Evolutionary conservation across 2,888 invertebrate genomes (phyloP).

Genomic region (Troglohyphantes excavatus): DNA sequence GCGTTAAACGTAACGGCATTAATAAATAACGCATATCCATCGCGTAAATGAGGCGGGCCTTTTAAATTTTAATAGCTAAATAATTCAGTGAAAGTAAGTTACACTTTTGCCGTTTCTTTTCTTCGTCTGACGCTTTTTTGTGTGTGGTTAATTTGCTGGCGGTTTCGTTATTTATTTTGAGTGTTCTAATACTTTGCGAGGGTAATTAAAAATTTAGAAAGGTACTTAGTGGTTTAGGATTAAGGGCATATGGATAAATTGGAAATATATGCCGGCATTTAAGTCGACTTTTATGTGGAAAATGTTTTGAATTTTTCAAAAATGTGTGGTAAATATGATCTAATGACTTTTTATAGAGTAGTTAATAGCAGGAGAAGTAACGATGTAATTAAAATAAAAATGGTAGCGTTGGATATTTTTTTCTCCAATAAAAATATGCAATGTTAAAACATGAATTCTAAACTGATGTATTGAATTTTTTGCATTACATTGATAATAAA

Average conservation of each 20-base stretch:
- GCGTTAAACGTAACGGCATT: constrained; percentile 65
- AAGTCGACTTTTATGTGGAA: no score
- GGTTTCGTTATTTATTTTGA: constrained; percentile 3
- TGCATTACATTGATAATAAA: no score
- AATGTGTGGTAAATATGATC: no score
- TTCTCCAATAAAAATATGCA: no score
- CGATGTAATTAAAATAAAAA: no score
- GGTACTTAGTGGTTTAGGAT: constrained; percentile 2
- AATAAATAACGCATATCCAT: constrained; percentile 64
- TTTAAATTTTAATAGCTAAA: constrained; percentile 64
- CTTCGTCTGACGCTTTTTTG: not conserved
- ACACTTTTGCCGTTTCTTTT: constrained; percentile 13
- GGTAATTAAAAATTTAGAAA: constrained; percentile 25
- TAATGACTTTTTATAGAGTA: no score
- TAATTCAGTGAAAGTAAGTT: constrained; percentile 42
- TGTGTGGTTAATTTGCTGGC: not conserved
- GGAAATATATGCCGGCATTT: constrained; percentile 12
- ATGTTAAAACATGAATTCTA: no score
- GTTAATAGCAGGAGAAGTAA: no score
- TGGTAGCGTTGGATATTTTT: no score
- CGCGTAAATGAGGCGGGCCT: constrained; percentile 30
- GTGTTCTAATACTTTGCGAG: not conserved
- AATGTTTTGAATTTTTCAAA: no score
- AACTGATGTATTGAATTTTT: no score
- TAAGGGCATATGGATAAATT: constrained; percentile 24